Base-by-base conservation (phyloP, 1,140 invertebrate genomes). In the Doryteuthis pealeii region DNA sequence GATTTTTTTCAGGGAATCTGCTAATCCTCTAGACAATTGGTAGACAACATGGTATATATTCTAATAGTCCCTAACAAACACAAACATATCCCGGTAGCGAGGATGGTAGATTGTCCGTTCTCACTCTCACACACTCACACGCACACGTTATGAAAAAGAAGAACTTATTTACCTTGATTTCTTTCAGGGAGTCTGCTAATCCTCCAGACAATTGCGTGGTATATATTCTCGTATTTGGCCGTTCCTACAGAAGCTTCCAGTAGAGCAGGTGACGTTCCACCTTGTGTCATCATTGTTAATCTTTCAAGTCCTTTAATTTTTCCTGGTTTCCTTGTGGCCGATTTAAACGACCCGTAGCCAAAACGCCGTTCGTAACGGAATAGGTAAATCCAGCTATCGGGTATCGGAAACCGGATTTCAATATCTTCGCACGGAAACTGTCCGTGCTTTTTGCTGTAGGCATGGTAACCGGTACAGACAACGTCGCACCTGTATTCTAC, bases 161-260 rank as follows among this genome's bases (percentile, higher is more conserved):
- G 10, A 62, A 30, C n/a, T n/a, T n/a, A 74, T 72, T 85, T 89
- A 96, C 96, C 96, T 92, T 99, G 96, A 69, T 96, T 96, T 89
- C 98, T 95, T 88, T 98, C 98, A 49, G 97, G 97, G 78, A 99
- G 90, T 75, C 96, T 90, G 15, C 95, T 92, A 91, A 99, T 98
- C 80, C 98, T 91, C 98, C 98, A 99, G 3, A 99, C 97, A 75
- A 99, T 96, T 72, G 97, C 92, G 69, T 94, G 91, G 89, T 98
- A 97, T 80, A 99, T 95, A 89, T 99, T 96, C 88, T 99, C 98
- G 87, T 99, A 99, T 89, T 99, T 99, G 18, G 98, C 98, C 86
- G 96, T 94, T 0, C 98, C 98, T 1, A 96, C 97, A 14, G 97
- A 97, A 0, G 97, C 96, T 88, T 99, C 98, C 87, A 99, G 98